Conservation (phyloP, 2,113 vertebrate genomes). For the Halcyon senegalensis region DNA sequence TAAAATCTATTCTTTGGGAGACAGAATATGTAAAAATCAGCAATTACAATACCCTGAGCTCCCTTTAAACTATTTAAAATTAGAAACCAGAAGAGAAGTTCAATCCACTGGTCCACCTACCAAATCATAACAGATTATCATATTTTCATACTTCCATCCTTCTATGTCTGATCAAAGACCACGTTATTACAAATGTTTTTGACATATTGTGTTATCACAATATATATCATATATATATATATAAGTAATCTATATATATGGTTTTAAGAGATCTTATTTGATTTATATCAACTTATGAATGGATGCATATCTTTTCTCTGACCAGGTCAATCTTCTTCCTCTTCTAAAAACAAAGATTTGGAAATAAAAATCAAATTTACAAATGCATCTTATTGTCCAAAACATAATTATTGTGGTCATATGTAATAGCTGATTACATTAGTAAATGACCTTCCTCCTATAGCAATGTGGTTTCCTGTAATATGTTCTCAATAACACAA, state of each 20-base stretch:
- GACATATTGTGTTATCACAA: background rate
- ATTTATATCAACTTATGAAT: background rate
- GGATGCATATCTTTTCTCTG: background rate
- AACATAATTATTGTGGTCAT: background rate
- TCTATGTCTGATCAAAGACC: background rate
- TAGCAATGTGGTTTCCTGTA: background rate
- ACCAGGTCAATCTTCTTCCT: background rate
- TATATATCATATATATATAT: too few relatives aligned
- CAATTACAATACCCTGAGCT: background rate
- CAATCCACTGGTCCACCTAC: background rate
- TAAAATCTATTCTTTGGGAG: background rate
- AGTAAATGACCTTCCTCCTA: background rate
- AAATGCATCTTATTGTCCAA: background rate
- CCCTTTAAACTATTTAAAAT: background rate
- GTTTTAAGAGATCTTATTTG: background rate
- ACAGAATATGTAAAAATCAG: background rate
- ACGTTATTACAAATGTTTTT: background rate
- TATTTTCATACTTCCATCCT: background rate
- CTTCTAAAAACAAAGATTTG: background rate
- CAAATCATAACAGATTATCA: background rate
- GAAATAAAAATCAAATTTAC: background rate
- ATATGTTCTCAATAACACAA: background rate
- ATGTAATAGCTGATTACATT: background rate
- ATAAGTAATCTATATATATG: background rate
- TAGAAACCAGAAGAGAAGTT: background rate